These are phyloP conservation scores for Parauchenoglanis punctatus DNA, from an alignment of 2,797 vertebrate species.

Conservation along the genomic window DNA sequence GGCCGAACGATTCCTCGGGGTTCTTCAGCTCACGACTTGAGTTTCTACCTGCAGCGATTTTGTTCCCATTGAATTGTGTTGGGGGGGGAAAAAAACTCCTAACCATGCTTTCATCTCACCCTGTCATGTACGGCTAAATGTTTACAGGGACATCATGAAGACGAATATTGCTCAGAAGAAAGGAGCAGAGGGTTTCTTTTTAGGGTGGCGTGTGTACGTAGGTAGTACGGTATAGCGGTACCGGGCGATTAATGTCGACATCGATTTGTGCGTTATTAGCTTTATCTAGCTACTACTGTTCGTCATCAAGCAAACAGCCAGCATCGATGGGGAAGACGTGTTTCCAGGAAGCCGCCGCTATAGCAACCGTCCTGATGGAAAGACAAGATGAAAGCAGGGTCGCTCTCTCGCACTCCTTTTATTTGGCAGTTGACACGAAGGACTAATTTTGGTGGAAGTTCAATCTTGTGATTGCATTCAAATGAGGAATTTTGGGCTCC, in stretches of 20 bases:
- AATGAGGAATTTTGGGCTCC: conserved; percentile 42
- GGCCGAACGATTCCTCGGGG: background rate
- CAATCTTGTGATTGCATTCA: conserved; percentile 47
- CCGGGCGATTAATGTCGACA: background rate
- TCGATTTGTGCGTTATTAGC: background rate
- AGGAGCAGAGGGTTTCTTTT: background rate
- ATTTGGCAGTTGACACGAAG: conserved; percentile 34
- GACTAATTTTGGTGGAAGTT: conserved; percentile 33
- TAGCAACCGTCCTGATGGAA: conserved; percentile 14
- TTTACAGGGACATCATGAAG: background rate
- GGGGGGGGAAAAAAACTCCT: background rate
- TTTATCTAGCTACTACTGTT: background rate
- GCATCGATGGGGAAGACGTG: background rate
- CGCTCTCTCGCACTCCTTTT: conserved; percentile 20
- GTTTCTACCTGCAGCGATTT: background rate
- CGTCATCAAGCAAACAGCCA: background rate
- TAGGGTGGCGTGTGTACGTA: too few species aligned
- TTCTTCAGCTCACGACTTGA: background rate
- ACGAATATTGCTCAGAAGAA: background rate
- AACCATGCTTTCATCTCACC: background rate
- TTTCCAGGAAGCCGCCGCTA: background rate
- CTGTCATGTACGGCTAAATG: background rate
- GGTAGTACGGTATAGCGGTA: background rate
- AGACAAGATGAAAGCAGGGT: conserved; percentile 7
- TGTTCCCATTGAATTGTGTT: background rate